Evolutionary conservation across 1,140 invertebrate genomes (phyloP), one percentile per base, ranked within the genome.

Genomic region (Dendrolimus kikuchii): DNA sequence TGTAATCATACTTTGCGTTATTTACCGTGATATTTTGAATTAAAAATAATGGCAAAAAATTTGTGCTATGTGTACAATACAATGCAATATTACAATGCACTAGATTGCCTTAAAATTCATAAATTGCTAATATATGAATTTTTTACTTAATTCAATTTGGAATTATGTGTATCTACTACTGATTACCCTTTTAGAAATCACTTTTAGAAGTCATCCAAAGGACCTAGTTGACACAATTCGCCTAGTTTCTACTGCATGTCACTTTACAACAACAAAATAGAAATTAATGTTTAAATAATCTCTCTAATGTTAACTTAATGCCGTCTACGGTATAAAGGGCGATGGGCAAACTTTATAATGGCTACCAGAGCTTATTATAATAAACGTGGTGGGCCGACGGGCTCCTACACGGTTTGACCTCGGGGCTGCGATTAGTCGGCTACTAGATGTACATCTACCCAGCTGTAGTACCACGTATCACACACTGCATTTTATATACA

Each of bases 361-460:
- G 64, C 57, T 68, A 60, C 59, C 46, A 59, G 52, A 47, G 68
- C 76, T 79, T 77, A 81, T 84, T 81, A 81, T 76, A 81, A 81
- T 84, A 81, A 81, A 77, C 77, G 74, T 80, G 76, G 77, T 61
- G 74, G 66, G 60, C 64, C 69, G 71, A 46, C 50, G 53, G 64
- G 70, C 65, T 68, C 57, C 62, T 68, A 85, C 81, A 82, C 72
- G 76, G 66, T 55, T 51, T 81, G 81, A 85, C 81, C 81, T 59
- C 64, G 60, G 60, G 66, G 74, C 74, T 65, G 66, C 77, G 81
- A 85, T 85, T 84, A 84, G 81, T 64, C 59, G 59, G 69, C 78
- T 81, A 82, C 75, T 55, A 70, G 62, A 57, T 47, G 36, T 43
- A 46, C 39, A 49, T 40, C 57, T 66, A 68, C 54, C 66, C 58